Base-by-base conservation (phyloP, 1,140 invertebrate genomes). In the Lucilia sericata region DNA sequence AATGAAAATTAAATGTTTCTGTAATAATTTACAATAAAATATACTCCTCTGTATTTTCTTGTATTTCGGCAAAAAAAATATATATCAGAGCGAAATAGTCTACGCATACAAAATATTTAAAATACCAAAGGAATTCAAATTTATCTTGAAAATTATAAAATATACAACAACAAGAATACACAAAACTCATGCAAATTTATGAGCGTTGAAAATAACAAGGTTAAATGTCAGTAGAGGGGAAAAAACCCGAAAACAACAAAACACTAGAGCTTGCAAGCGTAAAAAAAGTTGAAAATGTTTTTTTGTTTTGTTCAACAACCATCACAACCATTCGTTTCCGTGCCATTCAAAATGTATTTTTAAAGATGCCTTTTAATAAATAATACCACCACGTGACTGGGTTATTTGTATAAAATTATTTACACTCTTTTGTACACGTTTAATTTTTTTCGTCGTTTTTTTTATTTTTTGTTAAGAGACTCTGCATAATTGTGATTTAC, bases 291-390 rank as follows among this genome's bases (percentile, higher is more conserved):
- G 17, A 60, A 60, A 60, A 60, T n/a, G n/a, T n/a, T n/a, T 60
- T 60, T 60, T 14, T 60, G n/a, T 12, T 60, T 60, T 60, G 55
- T 60, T 60, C 3, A 60, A 60, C 55, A 60, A n/a, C 8, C 55
- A 42, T 42, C 42, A 42, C 55, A 60, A n/a, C 55, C 14, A 60
- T 42, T 60, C 2, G 55, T n/a, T 17, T 7, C 13, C 55, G 55
- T 60, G n/a, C 14, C 55, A 7, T n/a, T 60, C 55, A 60, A 60
- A 60, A 60, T 60, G 13, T 60, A 60, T 60, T 60, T 60, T 60
- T 60, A 60, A 60, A 60, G 55, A 60, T 60, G 55, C 55, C 55
- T 60, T 60, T 60, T 60, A 60, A 60, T 60, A 60, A 60, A 60
- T 60, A 60, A 60, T 60, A n/a, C 55, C n/a, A 60, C 55, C 55